A percentile compares a stretch with the other conserved stretches of the same genome.
These are phyloP conservation scores for Hydropsyche tenuis DNA, from an alignment of 1,140 invertebrate genomes.

Conservation along the genomic window DNA sequence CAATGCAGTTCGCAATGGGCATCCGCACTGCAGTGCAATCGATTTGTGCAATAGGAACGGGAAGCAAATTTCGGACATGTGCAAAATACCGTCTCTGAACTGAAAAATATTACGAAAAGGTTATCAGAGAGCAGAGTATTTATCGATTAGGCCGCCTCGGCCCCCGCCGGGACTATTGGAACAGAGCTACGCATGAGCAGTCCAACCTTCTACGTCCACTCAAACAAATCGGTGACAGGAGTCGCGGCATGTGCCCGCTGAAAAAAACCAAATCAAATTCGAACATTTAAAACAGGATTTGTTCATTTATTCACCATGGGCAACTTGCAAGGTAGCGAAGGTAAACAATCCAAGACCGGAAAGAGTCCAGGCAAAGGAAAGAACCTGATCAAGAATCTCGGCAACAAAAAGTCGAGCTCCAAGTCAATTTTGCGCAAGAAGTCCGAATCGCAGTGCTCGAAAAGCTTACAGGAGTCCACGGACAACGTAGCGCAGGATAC, in stretches of 20 bases:
- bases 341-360: conserved; percentile 59
- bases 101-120: neutral
- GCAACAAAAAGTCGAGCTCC: conserved; percentile 36
- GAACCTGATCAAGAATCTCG: conserved; percentile 59
- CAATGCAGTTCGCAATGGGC: too few relatives aligned
- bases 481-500: conserved; percentile 60
- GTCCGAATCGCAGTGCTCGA: conserved; percentile 42
- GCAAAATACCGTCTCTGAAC: neutral
- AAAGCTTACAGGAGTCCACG: conserved; percentile 57
- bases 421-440: conserved; percentile 32
- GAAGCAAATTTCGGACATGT: neutral
- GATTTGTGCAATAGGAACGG: neutral
- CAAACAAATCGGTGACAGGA: neutral
- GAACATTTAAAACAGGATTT: neutral
- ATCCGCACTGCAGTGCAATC: neutral
- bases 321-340: conserved; percentile 57
- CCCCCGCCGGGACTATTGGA: neutral
- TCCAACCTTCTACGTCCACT: neutral
- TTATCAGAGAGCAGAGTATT: neutral
- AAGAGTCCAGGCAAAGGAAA: conserved; percentile 60
- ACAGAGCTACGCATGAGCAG: conserved; percentile 15
- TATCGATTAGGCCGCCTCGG: neutral
- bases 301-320: conserved; percentile 53
- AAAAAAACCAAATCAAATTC: neutral
- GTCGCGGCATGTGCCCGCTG: conserved; percentile 3